phyloP scores from a whole-genome alignment of 2,888 invertebrate genomes.

The Papilio elwesi region DNA sequence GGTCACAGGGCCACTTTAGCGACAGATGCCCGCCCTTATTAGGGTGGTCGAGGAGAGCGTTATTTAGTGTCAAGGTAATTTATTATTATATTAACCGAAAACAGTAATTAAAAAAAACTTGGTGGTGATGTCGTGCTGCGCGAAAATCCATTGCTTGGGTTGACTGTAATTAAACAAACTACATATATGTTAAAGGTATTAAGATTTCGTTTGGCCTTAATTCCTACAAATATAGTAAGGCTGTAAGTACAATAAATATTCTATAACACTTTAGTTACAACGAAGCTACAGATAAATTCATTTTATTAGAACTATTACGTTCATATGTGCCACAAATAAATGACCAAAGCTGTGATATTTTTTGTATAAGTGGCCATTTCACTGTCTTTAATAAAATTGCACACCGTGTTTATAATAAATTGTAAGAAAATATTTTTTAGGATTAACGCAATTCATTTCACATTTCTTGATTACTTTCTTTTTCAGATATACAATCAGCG shows the following conservation, averaged over 20 bases:
- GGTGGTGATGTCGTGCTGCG: background rate
- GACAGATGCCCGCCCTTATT: constrained; percentile 78
- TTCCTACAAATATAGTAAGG: background rate
- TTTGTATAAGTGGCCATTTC: constrained; percentile 6
- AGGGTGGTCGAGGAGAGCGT: constrained; percentile 81
- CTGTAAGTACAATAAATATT: background rate
- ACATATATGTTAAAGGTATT: no score
- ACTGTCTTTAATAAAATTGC: background rate
- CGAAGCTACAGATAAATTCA: background rate
- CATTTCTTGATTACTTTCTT: constrained; percentile 2
- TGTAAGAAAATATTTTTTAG: background rate
- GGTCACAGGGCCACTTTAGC: constrained; percentile 83
- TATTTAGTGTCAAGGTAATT: constrained; percentile 68
- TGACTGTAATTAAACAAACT: no score
- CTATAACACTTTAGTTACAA: background rate
- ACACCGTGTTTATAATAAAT: background rate
- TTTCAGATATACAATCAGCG: constrained; percentile 33
- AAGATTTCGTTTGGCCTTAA: background rate
- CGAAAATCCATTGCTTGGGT: background rate
- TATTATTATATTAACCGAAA: constrained; percentile 29
- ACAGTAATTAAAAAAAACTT: background rate
- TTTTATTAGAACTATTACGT: background rate
- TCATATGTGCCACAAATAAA: background rate
- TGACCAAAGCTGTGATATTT: constrained; percentile 1
- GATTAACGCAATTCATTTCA: background rate